Evolutionary conservation across 2,113 vertebrate genomes (phyloP).

Genomic region (Ramphastos sulfuratus): DNA sequence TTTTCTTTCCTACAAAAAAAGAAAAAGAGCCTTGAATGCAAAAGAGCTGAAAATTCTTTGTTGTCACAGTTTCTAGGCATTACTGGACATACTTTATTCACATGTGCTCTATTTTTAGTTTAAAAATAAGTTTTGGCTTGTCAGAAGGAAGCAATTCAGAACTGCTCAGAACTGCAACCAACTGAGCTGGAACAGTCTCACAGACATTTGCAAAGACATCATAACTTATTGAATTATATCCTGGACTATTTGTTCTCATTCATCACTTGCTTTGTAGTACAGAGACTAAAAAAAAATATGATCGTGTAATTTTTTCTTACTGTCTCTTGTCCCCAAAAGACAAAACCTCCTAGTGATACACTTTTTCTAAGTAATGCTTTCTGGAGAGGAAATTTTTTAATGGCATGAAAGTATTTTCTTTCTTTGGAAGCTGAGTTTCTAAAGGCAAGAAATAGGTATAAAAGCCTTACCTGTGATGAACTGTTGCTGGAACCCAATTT

Average conservation of each 20-base stretch:
- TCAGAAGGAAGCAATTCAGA: slow-evolving; percentile 30
- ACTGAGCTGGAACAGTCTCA: neutral
- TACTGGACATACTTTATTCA: slow-evolving; percentile 45
- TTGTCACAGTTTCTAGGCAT: slow-evolving; percentile 18
- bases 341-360: neutral
- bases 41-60: slow-evolving; percentile 25
- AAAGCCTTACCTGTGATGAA: neutral
- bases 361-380: neutral
- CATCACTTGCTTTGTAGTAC: neutral
- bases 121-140: slow-evolving; percentile 32
- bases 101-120: slow-evolving; percentile 27
- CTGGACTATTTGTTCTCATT: neutral
- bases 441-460: neutral
- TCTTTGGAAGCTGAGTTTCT: neutral
- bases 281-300: neutral
- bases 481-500: neutral
- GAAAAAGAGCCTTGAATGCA: neutral
- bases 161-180: neutral
- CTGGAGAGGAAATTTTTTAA: neutral
- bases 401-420: neutral
- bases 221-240: neutral
- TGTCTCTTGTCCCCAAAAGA: neutral
- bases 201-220: neutral
- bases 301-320: neutral
- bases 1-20: neutral